Evolutionary conservation across 2,888 invertebrate genomes (phyloP).

Genomic region (Cinara cedri): DNA sequence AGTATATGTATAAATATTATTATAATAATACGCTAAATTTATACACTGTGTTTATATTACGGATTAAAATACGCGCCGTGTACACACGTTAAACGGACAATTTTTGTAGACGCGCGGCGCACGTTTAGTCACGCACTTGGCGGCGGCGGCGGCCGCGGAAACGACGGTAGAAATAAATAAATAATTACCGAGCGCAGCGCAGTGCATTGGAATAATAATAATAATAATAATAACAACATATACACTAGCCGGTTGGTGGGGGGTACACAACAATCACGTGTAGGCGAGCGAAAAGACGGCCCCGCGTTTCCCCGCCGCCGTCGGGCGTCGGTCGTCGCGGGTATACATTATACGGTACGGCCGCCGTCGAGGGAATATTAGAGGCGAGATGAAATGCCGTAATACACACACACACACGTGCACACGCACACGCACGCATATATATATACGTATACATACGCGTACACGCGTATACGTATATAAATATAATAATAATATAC

Average conservation of each 20-base stretch:
- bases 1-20: too few species aligned
- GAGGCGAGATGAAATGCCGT: constrained; percentile 17
- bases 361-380: constrained; percentile 25
- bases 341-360: too few species aligned
- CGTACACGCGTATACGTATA: too few species aligned
- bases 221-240: not conserved
- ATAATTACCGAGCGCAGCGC: not conserved
- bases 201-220: too few species aligned
- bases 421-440: too few species aligned
- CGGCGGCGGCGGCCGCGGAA: not conserved
- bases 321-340: constrained; percentile 16
- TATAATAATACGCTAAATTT: not conserved
- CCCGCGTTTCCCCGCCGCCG: not conserved
- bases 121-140: not conserved
- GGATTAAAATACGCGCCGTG: not conserved
- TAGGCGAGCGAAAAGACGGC: constrained; percentile 3
- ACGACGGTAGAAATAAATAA: constrained; percentile 40
- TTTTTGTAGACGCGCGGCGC: not conserved
- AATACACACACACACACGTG: not conserved
- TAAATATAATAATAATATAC: too few species aligned
- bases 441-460: too few species aligned
- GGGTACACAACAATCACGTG: too few species aligned
- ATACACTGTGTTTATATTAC: not conserved
- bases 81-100: not conserved
- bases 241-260: too few species aligned